Percentiles rank a stretch among this genome's conserved stretches.
These are phyloP conservation scores for Beris chalybata DNA, from an alignment of 2,888 invertebrate genomes.

Conservation along the genomic window DNA sequence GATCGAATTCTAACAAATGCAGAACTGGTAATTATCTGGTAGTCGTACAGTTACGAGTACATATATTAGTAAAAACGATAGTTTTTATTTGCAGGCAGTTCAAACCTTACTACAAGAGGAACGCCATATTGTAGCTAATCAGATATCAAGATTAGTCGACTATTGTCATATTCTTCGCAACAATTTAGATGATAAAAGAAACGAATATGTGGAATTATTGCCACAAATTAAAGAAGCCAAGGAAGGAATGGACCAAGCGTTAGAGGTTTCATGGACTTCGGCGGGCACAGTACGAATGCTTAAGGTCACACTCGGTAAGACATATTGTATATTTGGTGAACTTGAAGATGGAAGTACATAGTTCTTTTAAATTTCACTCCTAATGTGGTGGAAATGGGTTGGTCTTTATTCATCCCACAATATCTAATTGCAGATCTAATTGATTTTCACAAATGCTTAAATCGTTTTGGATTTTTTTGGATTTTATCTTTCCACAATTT, in stretches of 20 bases:
- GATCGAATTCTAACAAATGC: conserved; percentile 17
- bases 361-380: too few species aligned
- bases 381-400: too few species aligned
- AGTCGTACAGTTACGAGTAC: not conserved
- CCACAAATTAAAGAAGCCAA: conserved; percentile 45
- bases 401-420: too few species aligned
- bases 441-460: too few species aligned
- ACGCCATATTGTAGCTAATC: conserved; percentile 44
- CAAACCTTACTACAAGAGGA: conserved; percentile 44
- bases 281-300: conserved; percentile 45
- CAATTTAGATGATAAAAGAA: conserved; percentile 44
- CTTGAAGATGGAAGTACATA: too few species aligned
- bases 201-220: conserved; percentile 38
- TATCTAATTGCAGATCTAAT: too few species aligned
- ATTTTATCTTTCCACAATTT: too few species aligned
- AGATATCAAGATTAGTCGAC: conserved; percentile 46
- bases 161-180: conserved; percentile 46
- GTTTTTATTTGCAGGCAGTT: conserved; percentile 38
- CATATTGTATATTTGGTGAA: too few species aligned
- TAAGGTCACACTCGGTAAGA: conserved; percentile 44
- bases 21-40: not conserved
- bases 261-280: conserved; percentile 47
- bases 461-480: too few species aligned
- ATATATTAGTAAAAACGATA: not conserved
- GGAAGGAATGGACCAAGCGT: conserved; percentile 45